These are phyloP conservation scores for Xenentodon cancila DNA, from an alignment of 2,797 vertebrate genomes.

Conservation along the genomic window DNA sequence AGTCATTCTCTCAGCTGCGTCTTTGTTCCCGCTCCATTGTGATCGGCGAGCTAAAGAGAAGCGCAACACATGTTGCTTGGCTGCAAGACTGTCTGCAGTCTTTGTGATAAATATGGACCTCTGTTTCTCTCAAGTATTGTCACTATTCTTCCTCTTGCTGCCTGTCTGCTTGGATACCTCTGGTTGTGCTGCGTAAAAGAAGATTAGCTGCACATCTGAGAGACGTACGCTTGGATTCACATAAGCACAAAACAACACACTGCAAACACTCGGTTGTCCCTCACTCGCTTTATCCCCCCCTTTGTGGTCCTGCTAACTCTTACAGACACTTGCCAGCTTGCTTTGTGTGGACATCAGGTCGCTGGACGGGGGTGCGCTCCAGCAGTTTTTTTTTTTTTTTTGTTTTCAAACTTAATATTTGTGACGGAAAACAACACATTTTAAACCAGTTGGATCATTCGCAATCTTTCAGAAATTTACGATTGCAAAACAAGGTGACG, in stretches of 20 bases:
- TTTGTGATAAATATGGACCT: conserved; percentile 79
- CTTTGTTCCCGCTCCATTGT: conserved; percentile 73
- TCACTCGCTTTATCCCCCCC: conserved; percentile 24
- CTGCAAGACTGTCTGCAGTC: conserved; percentile 69
- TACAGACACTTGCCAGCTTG: conserved; percentile 17
- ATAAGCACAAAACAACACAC: conserved; percentile 33
- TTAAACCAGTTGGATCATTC: neutral
- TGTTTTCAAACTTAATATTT: neutral
- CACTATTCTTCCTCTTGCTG: conserved; percentile 57
- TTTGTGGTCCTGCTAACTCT: conserved; percentile 20
- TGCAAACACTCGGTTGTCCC: conserved; percentile 21
- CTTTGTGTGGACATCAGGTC: conserved; percentile 10
- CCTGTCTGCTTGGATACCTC: conserved; percentile 60
- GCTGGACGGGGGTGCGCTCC: conserved; percentile 2
- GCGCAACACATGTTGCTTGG: conserved; percentile 71
- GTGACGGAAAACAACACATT: neutral
- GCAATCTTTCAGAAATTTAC: neutral
- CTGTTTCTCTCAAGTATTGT: conserved; percentile 69
- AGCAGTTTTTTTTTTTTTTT: neutral
- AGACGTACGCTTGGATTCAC: conserved; percentile 40
- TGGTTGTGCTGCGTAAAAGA: conserved; percentile 62
- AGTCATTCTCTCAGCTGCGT: conserved; percentile 52
- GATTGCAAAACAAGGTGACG: neutral
- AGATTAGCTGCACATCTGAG: conserved; percentile 70
- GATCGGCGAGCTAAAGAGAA: conserved; percentile 58